Evolutionary conservation across 2,888 invertebrate genomes (phyloP).

Genomic region (Papilio protenor): DNA sequence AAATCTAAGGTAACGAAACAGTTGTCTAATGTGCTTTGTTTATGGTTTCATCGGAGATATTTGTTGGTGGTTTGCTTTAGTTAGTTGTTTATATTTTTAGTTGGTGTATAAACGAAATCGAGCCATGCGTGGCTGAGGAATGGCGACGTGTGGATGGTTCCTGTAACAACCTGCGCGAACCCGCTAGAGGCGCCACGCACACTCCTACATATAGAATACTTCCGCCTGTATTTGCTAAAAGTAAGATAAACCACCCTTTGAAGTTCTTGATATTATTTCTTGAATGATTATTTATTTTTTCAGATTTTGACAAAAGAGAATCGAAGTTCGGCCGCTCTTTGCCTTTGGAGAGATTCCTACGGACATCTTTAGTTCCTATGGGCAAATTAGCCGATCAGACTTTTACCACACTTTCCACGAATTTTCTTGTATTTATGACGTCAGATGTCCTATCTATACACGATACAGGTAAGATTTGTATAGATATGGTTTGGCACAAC

Average conservation of each 20-base stretch:
- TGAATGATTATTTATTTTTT: background rate
- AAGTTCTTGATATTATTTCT: background rate
- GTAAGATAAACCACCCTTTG: background rate
- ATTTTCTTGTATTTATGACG: slow-evolving; percentile 54
- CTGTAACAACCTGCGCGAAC: slow-evolving; percentile 43
- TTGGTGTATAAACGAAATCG: slow-evolving; percentile 40
- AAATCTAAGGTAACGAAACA: background rate
- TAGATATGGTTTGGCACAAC: background rate
- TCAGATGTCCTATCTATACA: slow-evolving; percentile 58
- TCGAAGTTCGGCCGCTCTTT: slow-evolving; percentile 49
- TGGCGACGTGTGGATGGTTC: slow-evolving; percentile 44
- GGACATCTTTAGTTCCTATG: slow-evolving; percentile 56
- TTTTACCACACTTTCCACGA: slow-evolving; percentile 47
- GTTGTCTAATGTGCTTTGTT: background rate
- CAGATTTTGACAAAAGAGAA: slow-evolving; percentile 52
- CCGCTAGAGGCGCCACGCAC: slow-evolving; percentile 37
- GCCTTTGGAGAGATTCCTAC: slow-evolving; percentile 50
- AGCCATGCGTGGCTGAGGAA: slow-evolving; percentile 42
- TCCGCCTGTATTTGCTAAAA: slow-evolving; percentile 26
- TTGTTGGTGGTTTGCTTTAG: background rate
- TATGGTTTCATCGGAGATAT: background rate
- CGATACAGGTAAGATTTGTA: slow-evolving; percentile 57
- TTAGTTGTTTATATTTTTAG: slow-evolving; percentile 26
- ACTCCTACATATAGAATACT: slow-evolving; percentile 41
- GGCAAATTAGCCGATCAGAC: slow-evolving; percentile 56